Conservation (phyloP, 2,888 invertebrate species). For the Norana najaformis region DNA sequence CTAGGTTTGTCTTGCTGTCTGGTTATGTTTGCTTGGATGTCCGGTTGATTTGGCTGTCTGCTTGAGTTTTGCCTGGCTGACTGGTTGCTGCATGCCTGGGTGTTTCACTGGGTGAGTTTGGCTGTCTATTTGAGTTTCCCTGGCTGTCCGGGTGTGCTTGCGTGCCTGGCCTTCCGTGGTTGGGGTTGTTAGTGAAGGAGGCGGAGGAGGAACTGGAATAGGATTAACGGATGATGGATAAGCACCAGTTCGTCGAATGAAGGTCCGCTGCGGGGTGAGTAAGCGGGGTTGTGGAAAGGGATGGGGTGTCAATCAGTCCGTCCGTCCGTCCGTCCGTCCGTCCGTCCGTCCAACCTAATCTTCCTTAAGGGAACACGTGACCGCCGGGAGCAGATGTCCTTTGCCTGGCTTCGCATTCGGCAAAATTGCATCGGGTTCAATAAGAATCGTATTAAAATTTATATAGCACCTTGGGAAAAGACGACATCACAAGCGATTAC, state of each 20-base stretch:
- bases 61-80: too few relatives aligned
- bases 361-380: slow-evolving; percentile 3
- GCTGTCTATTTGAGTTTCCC: too few relatives aligned
- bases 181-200: background rate
- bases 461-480: background rate
- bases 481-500: too few relatives aligned
- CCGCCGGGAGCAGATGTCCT: background rate
- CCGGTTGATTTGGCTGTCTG: background rate
- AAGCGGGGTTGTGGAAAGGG: background rate
- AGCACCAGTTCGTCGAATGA: background rate
- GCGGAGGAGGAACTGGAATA: background rate
- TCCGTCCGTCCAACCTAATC: background rate
- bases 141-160: background rate
- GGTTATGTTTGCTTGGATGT: background rate
- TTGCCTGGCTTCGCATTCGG: background rate
- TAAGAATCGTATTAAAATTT: background rate
- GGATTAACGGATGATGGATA: background rate
- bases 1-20: background rate
- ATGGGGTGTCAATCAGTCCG: background rate
- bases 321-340: background rate
- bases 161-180: background rate
- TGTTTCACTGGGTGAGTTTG: background rate
- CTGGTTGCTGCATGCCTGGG: too few relatives aligned
- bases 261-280: background rate
- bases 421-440: background rate